phyloP scores from a whole-genome alignment of 1,140 invertebrate species.

The Drosophila sechellia region DNA sequence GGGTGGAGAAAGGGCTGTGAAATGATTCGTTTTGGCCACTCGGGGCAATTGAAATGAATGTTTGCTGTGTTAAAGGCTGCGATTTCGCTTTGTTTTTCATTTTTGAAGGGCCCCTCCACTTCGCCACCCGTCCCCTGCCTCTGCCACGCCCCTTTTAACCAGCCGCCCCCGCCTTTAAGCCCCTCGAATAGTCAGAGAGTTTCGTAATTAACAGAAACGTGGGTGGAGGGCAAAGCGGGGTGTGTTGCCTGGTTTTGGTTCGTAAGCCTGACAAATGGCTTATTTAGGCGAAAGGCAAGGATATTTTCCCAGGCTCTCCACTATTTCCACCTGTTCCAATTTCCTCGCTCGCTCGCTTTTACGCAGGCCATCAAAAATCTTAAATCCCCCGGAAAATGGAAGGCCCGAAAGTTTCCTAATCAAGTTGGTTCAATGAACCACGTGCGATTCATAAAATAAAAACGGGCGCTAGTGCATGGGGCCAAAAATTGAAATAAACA shows the following conservation, averaged over 20 bases:
- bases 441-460: slow-evolving; percentile 60
- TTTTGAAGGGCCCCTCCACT: neutral
- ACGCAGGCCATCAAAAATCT: slow-evolving; percentile 44
- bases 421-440: slow-evolving; percentile 58
- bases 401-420: slow-evolving; percentile 17
- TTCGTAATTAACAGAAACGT: slow-evolving; percentile 47
- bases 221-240: neutral
- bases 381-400: slow-evolving; percentile 34
- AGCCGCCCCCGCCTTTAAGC: neutral
- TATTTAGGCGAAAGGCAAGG: slow-evolving; percentile 56
- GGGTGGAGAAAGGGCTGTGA: slow-evolving; percentile 2
- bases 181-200: slow-evolving; percentile 3
- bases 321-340: slow-evolving; percentile 31
- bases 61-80: slow-evolving; percentile 74
- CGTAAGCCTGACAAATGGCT: slow-evolving; percentile 74
- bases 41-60: slow-evolving; percentile 75
- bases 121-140: neutral
- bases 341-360: slow-evolving; percentile 9
- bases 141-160: too few relatives aligned
- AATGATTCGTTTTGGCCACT: slow-evolving; percentile 40
- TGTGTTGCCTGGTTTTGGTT: neutral
- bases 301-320: slow-evolving; percentile 2
- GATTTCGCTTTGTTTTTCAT: slow-evolving; percentile 47
- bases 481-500: slow-evolving; percentile 65
- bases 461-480: slow-evolving; percentile 48